These are phyloP conservation scores for Helobdella robusta DNA, from an alignment of 2,888 invertebrate species.

Conservation along the genomic window DNA sequence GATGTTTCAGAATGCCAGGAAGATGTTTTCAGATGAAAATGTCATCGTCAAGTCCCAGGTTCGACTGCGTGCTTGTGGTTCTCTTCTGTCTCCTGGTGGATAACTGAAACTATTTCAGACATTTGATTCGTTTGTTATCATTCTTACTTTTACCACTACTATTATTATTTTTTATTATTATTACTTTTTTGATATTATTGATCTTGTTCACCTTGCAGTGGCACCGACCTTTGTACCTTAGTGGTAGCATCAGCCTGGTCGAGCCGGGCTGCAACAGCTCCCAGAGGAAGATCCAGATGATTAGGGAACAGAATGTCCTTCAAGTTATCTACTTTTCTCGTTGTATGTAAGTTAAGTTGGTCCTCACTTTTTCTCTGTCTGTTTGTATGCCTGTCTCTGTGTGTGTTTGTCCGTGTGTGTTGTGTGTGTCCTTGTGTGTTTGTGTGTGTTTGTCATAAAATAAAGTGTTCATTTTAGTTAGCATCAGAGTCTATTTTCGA, in stretches of 20 bases:
- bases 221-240: conserved; percentile 62
- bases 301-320: conserved; percentile 72
- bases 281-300: conserved; percentile 76
- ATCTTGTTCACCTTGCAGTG: conserved; percentile 51
- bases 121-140: neutral
- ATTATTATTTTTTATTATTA: neutral
- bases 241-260: conserved; percentile 48
- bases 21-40: conserved; percentile 31
- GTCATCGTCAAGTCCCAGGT: conserved; percentile 2
- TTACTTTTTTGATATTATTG: no score
- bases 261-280: conserved; percentile 59
- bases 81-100: neutral
- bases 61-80: neutral
- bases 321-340: conserved; percentile 50
- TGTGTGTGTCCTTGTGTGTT: neutral
- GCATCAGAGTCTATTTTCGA: no score
- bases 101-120: no score
- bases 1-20: conserved; percentile 43
- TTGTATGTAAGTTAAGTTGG: conserved; percentile 31
- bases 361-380: neutral
- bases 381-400: neutral
- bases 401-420: neutral
- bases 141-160: no score
- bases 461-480: neutral
- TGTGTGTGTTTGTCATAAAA: neutral